These are phyloP conservation scores for Microctonus hyperodae DNA, from an alignment of 2,888 invertebrate species.

Conservation along the genomic window DNA sequence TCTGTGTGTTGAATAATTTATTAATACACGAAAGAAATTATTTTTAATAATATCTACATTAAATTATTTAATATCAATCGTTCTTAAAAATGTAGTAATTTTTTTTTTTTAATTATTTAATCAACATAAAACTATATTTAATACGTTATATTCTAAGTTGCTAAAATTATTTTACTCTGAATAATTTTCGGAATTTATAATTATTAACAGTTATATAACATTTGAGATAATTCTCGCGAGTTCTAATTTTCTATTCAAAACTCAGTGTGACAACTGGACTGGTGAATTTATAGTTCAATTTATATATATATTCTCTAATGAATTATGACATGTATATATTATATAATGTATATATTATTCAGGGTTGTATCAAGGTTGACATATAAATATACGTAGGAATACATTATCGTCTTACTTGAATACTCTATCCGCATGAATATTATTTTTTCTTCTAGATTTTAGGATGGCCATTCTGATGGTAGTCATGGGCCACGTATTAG, in stretches of 20 bases:
- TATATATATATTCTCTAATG: constrained; percentile 1
- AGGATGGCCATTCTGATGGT: constrained; percentile 32
- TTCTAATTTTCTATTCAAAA: background rate
- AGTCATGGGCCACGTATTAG: constrained; percentile 35
- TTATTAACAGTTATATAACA: background rate
- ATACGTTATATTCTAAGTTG: background rate
- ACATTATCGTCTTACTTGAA: constrained; percentile 10
- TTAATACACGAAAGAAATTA: background rate
- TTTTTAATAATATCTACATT: too few species aligned
- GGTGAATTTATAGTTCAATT: background rate
- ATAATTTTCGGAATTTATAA: background rate
- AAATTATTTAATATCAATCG: too few species aligned
- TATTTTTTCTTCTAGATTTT: constrained; percentile 36
- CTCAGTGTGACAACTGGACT: background rate
- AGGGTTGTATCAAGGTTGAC: background rate
- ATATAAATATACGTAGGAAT: background rate
- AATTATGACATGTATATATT: background rate
- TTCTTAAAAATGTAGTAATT: background rate
- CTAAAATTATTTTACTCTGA: background rate
- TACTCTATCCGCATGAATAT: constrained; percentile 13
- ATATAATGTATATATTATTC: background rate
- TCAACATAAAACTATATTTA: background rate
- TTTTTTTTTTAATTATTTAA: background rate
- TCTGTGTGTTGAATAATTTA: background rate
- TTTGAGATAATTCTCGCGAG: background rate